Conservation (phyloP, 2,797 vertebrate species). For the Notolepis coatsorum region DNA sequence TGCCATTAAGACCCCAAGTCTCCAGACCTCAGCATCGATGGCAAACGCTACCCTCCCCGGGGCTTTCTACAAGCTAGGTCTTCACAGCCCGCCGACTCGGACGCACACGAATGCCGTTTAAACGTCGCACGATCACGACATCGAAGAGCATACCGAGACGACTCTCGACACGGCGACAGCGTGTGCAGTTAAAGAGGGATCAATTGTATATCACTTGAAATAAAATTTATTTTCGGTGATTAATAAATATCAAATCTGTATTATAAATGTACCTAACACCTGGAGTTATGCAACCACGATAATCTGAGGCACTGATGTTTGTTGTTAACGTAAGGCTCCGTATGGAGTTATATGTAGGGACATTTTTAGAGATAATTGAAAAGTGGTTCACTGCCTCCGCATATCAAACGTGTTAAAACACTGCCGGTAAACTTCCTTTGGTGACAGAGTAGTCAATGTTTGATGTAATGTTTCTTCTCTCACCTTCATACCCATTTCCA, state of each 20-base stretch:
- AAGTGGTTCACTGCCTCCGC: constrained; percentile 54
- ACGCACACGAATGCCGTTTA: constrained; percentile 46
- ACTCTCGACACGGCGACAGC: constrained; percentile 64
- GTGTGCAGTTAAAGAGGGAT: constrained; percentile 70
- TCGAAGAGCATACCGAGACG: constrained; percentile 53
- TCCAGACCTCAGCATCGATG: constrained; percentile 49
- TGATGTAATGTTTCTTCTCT: constrained; percentile 15
- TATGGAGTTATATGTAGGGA: constrained; percentile 56
- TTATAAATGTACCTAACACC: constrained; percentile 73
- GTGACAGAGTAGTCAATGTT: constrained; percentile 60
- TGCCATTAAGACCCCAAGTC: constrained; percentile 35
- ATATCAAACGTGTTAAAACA: constrained; percentile 46
- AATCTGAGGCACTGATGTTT: constrained; percentile 80
- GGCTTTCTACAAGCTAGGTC: constrained; percentile 23
- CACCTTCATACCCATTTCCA: constrained; percentile 31
- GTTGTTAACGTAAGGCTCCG: constrained; percentile 67
- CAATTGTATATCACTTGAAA: constrained; percentile 61
- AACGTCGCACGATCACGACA: constrained; percentile 68
- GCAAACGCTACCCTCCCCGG: constrained; percentile 59
- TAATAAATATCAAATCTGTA: constrained; percentile 74
- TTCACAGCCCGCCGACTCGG: constrained; percentile 33
- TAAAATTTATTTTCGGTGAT: constrained; percentile 67
- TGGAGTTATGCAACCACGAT: constrained; percentile 69
- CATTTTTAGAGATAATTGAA: constrained; percentile 59
- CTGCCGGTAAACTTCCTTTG: constrained; percentile 70